Evolutionary conservation across 1,140 invertebrate species (phyloP).

Genomic region (Arctopsyche grandis): DNA sequence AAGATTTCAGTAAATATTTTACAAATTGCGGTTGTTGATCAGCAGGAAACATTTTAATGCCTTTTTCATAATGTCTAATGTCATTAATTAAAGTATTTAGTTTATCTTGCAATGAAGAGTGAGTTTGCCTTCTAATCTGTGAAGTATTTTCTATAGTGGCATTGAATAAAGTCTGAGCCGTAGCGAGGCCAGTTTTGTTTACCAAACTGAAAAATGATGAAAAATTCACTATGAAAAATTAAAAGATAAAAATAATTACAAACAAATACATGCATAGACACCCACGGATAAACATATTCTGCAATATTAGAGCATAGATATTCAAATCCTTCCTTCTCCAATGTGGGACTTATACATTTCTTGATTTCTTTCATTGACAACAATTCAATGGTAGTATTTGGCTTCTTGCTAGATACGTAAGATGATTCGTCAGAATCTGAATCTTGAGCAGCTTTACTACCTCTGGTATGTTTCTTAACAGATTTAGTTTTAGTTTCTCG

Average conservation of each 20-base stretch:
- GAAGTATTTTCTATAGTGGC: conserved; percentile 75
- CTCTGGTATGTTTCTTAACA: conserved; percentile 79
- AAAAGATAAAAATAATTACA: neutral
- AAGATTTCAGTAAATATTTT: conserved; percentile 86
- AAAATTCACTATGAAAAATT: neutral
- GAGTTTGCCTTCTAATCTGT: conserved; percentile 77
- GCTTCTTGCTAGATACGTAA: conserved; percentile 59
- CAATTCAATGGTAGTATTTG: conserved; percentile 68
- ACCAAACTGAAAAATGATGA: conserved; percentile 60
- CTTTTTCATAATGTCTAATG: conserved; percentile 87
- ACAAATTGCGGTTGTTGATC: conserved; percentile 73
- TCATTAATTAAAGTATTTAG: conserved; percentile 80
- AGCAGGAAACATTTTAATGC: conserved; percentile 73
- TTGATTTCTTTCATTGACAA: conserved; percentile 76
- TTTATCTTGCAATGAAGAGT: conserved; percentile 83
- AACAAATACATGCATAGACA: conserved; percentile 49
- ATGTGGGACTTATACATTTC: conserved; percentile 70
- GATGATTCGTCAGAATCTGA: conserved; percentile 73
- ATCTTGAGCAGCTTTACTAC: conserved; percentile 65
- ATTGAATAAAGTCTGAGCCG: conserved; percentile 77
- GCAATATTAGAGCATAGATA: conserved; percentile 71
- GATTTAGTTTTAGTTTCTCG: conserved; percentile 96
- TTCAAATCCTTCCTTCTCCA: conserved; percentile 74
- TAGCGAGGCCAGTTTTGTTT: conserved; percentile 67
- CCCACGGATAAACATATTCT: conserved; percentile 69